Base-by-base conservation (phyloP, 2,888 invertebrate species). In the Strigamia crassipes region DNA sequence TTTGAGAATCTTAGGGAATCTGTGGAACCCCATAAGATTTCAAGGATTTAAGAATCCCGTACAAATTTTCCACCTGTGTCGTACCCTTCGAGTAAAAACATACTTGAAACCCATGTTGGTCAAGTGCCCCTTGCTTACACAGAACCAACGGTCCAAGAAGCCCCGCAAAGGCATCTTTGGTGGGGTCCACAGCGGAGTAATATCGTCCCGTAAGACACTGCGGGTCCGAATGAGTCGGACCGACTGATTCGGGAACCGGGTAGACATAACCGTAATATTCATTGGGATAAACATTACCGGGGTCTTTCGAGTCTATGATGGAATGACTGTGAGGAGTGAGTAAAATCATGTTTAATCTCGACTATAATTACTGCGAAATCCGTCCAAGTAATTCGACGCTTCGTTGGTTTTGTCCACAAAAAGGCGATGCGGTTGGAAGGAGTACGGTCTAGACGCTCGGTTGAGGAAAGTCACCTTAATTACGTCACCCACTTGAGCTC, bases 401-500 rank as follows among this genome's bases (percentile, higher is more conserved):
- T 81, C 81, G 41, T 81, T 66, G 41, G 2, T 15, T 77, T 73
- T 73, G 41, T 77, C 77, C 8, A 73, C 21, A 42, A 78, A 41
- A 4, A 78, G n/a, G 4, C 82, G 66, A 46, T 78, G 41, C 9
- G 81, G 81, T 12, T 81, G 80, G 18, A 82, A 77, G 10, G 82
- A 80, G 38, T 82, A 82, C 4, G 80, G 80, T 41, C 82, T 83
- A 15, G 82, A 66, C 18, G 84, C 84, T 78, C 82, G 82, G 78
- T 84, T 84, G 46, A 82, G 46, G 82, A 84, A 84, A n/a, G 81
- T 73, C 3, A 84, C 80, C 23, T 83, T 81, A n/a, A 84, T 41
- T 41, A 83, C 82, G 73, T 87, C 87, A 0, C 86, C 86, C 9
- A 86, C 85, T 82, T 86, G 86, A 9, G 85, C 86, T 41, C 84